phyloP scores from a whole-genome alignment of 2,113 vertebrate species.

The Phrynocephalus versicolor region DNA sequence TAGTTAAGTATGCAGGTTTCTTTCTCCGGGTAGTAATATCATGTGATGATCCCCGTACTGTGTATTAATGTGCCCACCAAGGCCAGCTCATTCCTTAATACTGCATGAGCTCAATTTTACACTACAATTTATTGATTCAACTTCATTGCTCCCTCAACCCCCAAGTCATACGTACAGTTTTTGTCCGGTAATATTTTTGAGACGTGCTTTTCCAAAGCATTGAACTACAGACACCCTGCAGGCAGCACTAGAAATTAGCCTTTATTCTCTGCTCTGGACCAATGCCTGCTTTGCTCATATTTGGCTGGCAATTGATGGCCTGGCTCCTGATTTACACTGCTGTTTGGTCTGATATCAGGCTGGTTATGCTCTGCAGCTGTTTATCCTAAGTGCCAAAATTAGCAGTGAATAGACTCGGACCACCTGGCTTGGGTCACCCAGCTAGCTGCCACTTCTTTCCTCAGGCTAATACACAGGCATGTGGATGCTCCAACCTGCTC shows the following conservation, averaged over 20 bases:
- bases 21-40: background rate
- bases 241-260: background rate
- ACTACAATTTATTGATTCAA: background rate
- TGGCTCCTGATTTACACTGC: conserved; percentile 43
- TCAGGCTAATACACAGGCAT: background rate
- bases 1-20: no score
- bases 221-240: background rate
- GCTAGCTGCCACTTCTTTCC: conserved; percentile 30
- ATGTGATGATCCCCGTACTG: background rate
- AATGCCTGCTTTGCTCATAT: conserved; percentile 8
- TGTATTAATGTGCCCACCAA: background rate
- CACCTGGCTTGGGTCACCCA: conserved; percentile 15
- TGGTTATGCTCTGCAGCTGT: conserved; percentile 54
- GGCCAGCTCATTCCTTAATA: background rate
- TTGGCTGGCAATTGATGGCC: conserved; percentile 49
- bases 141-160: background rate
- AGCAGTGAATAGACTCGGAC: background rate
- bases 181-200: background rate
- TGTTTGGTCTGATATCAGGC: conserved; percentile 44
- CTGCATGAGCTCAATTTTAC: background rate
- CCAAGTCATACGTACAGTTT: background rate
- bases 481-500: background rate
- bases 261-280: background rate
- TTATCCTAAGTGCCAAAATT: conserved; percentile 43
- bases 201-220: background rate